Evolutionary conservation across 2,888 invertebrate genomes (phyloP).

Genomic region (Thereva unica): DNA sequence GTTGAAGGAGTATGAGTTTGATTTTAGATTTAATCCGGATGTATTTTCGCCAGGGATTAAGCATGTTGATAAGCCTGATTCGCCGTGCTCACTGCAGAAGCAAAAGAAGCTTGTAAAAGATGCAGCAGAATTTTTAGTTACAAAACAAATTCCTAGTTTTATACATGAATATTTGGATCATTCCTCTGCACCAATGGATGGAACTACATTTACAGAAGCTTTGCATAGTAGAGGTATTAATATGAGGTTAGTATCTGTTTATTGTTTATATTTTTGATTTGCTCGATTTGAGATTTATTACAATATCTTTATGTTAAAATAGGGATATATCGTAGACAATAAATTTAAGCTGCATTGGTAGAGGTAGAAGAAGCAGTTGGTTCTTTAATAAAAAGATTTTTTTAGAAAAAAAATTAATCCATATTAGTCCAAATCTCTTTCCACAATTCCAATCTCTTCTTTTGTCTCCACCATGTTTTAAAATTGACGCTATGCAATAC

Average conservation of each 20-base stretch:
- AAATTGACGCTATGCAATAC: too few species aligned
- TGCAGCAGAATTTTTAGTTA: slow-evolving; percentile 91
- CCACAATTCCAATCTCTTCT: background rate
- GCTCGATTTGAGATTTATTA: background rate
- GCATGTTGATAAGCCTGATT: slow-evolving; percentile 71
- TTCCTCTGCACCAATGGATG: slow-evolving; percentile 93
- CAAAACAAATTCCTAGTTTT: slow-evolving; percentile 92
- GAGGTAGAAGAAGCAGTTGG: too few species aligned
- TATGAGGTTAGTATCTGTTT: slow-evolving; percentile 60
- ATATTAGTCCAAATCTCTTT: background rate
- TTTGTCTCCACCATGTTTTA: too few species aligned
- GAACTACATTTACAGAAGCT: slow-evolving; percentile 86
- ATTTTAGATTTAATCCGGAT: slow-evolving; percentile 97
- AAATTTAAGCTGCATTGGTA: too few species aligned
- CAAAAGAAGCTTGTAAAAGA: slow-evolving; percentile 92
- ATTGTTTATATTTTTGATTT: background rate
- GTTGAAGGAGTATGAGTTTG: slow-evolving; percentile 93
- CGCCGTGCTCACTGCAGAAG: slow-evolving; percentile 71
- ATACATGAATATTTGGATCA: slow-evolving; percentile 91
- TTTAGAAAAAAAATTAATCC: background rate
- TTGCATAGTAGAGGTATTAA: slow-evolving; percentile 96
- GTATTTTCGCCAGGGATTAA: slow-evolving; percentile 93
- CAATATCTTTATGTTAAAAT: too few species aligned
- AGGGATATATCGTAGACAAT: too few species aligned
- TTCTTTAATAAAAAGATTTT: too few species aligned